Base-by-base conservation (phyloP, 2,797 vertebrate genomes). In the Bovichtus diacanthus region DNA sequence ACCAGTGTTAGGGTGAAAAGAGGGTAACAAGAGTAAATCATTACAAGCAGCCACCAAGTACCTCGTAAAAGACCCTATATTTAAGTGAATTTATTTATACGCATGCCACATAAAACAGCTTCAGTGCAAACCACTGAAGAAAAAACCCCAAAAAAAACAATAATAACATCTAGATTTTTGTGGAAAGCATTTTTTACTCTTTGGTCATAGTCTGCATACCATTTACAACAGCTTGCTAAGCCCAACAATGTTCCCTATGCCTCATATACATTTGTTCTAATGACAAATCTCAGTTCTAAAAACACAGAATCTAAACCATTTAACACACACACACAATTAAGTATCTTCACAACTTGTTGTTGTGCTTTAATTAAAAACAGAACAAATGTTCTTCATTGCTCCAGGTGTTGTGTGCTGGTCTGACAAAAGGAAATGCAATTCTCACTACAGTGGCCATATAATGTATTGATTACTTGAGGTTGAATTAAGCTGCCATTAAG, bases 391-490 rank as follows among this genome's bases (percentile, higher is more conserved):
- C 69, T 44, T 49, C 21, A 31, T 50, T 25, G 38, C 70, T 16
- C 10, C 9, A 1, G 8, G 50, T 68, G 73, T 46, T 36, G 55
- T 84, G 82, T 61, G 70, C 49, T 36, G 19, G 56, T 19, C 65
- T 49, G 55, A 73, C 61, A 66, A 80, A 83, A 74, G 29, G 61
- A 82, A 83, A 81, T 64, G 72, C 75, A 68, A 68, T 85, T 77
- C 70, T 74, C 78, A 67, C 76, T 68, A 81, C 81, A 72, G 86
- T 55, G 68, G 82, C 74, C 80, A 60, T 88, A 88, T 84, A 94
- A 90, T 82, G 82, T 87, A 95, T 92, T 92, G 92, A 94, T 92
- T 85, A 87, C 74, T 78, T 59, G 74, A 79, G 80, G 88, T 73
- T 89, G 86, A 82, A 90, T 92, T 85, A 90, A 83, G 81, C 70